phyloP scores from a whole-genome alignment of 2,888 invertebrate species.

The Neocrepidodera transversa region DNA sequence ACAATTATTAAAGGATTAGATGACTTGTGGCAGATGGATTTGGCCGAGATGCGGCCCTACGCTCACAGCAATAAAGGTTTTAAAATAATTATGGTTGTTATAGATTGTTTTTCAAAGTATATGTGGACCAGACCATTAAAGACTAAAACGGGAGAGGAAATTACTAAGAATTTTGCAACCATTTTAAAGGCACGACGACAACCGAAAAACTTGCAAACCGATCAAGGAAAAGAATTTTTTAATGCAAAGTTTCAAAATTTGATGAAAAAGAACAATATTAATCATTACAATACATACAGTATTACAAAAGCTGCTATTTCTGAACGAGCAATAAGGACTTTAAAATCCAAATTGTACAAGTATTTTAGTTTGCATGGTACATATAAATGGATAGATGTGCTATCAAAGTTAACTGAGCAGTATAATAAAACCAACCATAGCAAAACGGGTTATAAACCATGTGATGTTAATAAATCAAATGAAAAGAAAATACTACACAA shows the following conservation, averaged over 20 bases:
- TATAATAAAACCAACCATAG: not conserved
- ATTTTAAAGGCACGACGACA: not conserved
- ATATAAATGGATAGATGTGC: constrained; percentile 47
- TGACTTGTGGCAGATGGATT: not conserved
- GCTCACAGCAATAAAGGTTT: not conserved
- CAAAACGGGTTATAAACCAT: constrained; percentile 37
- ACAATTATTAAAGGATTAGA: constrained; percentile 4
- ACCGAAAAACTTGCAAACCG: not conserved
- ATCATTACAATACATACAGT: constrained; percentile 40
- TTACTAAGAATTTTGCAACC: not conserved
- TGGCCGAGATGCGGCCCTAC: not conserved
- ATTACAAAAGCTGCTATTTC: constrained; percentile 43
- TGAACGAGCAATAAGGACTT: constrained; percentile 45
- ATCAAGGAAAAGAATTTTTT: constrained; percentile 43
- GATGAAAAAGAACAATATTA: constrained; percentile 42
- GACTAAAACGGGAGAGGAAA: not conserved
- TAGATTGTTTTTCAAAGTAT: constrained; percentile 36
- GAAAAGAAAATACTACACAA: constrained; percentile 43
- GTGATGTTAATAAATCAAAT: constrained; percentile 50
- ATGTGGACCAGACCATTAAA: constrained; percentile 17
- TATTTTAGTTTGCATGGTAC: constrained; percentile 46
- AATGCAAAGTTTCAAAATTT: constrained; percentile 43
- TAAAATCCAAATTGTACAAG: constrained; percentile 44
- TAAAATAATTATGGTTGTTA: constrained; percentile 3
- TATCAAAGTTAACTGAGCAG: constrained; percentile 18